Evolutionary conservation across 2,888 invertebrate species (phyloP).

Genomic region (Phytoseiulus persimilis): DNA sequence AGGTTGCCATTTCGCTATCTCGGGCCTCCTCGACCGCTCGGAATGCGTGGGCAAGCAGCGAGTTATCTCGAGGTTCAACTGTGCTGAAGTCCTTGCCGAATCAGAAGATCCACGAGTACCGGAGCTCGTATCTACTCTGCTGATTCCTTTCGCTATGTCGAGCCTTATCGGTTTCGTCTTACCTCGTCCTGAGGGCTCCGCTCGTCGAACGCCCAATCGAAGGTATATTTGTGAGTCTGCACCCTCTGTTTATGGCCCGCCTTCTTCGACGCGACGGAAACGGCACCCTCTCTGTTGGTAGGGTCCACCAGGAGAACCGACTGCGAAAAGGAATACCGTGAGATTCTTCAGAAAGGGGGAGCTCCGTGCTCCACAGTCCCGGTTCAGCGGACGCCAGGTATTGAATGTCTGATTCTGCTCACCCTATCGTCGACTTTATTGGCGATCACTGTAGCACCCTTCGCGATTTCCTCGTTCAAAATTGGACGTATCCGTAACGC

Average conservation of each 20-base stretch:
- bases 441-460: constrained; percentile 66
- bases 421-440: constrained; percentile 72
- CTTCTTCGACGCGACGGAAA: constrained; percentile 60
- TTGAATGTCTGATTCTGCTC: constrained; percentile 45
- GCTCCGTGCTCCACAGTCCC: no score
- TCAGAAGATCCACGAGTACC: no score
- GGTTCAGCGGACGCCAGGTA: no score
- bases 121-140: no score
- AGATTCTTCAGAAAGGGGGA: background rate
- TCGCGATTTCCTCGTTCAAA: constrained; percentile 63
- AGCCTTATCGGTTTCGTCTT: background rate
- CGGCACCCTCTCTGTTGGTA: constrained; percentile 54
- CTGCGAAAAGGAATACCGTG: constrained; percentile 50
- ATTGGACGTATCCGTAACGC: constrained; percentile 81
- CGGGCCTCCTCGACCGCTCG: no score
- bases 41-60: no score
- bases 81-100: no score
- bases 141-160: no score
- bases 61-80: no score
- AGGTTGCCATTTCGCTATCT: no score
- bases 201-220: constrained; percentile 80
- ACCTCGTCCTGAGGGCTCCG: constrained; percentile 67
- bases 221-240: constrained; percentile 72
- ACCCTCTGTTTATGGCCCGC: constrained; percentile 50
- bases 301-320: constrained; percentile 62